Conservation (phyloP, 2,797 vertebrate genomes). For the Helostoma temminkii region DNA sequence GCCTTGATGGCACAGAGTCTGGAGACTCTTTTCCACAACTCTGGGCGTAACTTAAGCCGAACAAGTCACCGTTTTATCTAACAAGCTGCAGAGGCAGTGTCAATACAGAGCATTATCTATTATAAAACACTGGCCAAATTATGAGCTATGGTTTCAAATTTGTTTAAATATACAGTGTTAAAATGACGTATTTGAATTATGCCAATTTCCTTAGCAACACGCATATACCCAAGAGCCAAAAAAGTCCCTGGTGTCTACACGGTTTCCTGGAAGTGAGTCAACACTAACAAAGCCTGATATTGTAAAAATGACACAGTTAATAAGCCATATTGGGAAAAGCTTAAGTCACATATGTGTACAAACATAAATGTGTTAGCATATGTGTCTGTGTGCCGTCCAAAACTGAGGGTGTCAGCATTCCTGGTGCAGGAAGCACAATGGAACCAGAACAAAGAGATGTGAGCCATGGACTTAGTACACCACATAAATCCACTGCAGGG, state of each 20-base stretch:
- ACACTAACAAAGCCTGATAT: slow-evolving; percentile 48
- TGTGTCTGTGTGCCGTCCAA: slow-evolving; percentile 54
- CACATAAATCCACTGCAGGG: slow-evolving; percentile 53
- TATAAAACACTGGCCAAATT: not conserved
- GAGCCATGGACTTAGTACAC: slow-evolving; percentile 71
- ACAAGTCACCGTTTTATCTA: slow-evolving; percentile 11
- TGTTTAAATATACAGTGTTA: not conserved
- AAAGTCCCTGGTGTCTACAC: slow-evolving; percentile 35
- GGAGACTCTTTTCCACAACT: slow-evolving; percentile 34
- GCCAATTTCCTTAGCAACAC: slow-evolving; percentile 39
- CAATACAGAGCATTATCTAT: not conserved
- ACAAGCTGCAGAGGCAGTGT: slow-evolving; percentile 3
- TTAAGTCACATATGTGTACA: slow-evolving; percentile 38
- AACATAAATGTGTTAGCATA: slow-evolving; percentile 60
- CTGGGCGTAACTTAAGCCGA: slow-evolving; percentile 10
- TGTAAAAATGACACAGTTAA: slow-evolving; percentile 52
- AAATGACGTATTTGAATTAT: slow-evolving; percentile 15
- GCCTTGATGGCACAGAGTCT: slow-evolving; percentile 25
- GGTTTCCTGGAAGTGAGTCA: slow-evolving; percentile 58
- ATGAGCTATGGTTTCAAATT: slow-evolving; percentile 6
- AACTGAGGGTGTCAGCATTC: slow-evolving; percentile 83
- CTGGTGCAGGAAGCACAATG: slow-evolving; percentile 80
- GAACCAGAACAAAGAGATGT: slow-evolving; percentile 74
- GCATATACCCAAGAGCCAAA: slow-evolving; percentile 24
- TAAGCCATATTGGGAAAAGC: slow-evolving; percentile 15